phyloP scores from a whole-genome alignment of 1,140 invertebrate genomes.

The Drosophila azteca region DNA sequence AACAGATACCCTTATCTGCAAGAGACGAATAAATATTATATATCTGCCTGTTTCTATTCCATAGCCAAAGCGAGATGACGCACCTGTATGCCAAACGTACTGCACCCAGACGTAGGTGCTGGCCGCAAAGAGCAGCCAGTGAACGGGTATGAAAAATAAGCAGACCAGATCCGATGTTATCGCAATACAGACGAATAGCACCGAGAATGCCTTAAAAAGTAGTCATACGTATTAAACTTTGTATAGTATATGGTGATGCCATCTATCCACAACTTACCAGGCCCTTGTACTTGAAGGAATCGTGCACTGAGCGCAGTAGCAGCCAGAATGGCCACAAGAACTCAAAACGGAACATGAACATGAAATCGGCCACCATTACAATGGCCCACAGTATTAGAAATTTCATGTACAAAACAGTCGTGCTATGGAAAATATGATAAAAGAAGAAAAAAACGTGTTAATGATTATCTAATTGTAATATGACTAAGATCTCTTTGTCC shows the following conservation, averaged over 20 bases:
- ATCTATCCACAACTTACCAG: constrained; percentile 89
- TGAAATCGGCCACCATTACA: constrained; percentile 97
- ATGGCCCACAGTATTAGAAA: constrained; percentile 97
- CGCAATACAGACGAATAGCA: constrained; percentile 99
- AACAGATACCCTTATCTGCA: constrained; percentile 94
- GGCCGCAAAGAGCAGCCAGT: constrained; percentile 98
- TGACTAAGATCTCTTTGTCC: not conserved
- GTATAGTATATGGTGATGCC: not conserved
- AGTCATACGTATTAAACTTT: constrained; percentile 27
- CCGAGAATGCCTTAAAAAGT: constrained; percentile 95
- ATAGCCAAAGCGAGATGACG: not conserved
- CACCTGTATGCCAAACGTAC: constrained; percentile 99
- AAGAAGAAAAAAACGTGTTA: not conserved
- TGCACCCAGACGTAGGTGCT: constrained; percentile 99
- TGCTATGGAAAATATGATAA: constrained; percentile 85
- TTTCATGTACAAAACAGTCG: constrained; percentile 97
- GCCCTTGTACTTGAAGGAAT: constrained; percentile 99
- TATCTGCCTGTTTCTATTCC: not conserved
- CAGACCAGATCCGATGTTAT: constrained; percentile 99
- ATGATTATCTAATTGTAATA: not conserved
- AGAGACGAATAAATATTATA: constrained; percentile 1
- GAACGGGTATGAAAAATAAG: constrained; percentile 99
- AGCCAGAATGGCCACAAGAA: constrained; percentile 99
- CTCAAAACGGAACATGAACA: constrained; percentile 99
- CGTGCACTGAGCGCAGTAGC: constrained; percentile 97